A percentile compares a stretch with the other conserved stretches of the same genome.
phyloP scores from a whole-genome alignment of 1,140 invertebrate genomes.

The Halictus rubicundus region DNA sequence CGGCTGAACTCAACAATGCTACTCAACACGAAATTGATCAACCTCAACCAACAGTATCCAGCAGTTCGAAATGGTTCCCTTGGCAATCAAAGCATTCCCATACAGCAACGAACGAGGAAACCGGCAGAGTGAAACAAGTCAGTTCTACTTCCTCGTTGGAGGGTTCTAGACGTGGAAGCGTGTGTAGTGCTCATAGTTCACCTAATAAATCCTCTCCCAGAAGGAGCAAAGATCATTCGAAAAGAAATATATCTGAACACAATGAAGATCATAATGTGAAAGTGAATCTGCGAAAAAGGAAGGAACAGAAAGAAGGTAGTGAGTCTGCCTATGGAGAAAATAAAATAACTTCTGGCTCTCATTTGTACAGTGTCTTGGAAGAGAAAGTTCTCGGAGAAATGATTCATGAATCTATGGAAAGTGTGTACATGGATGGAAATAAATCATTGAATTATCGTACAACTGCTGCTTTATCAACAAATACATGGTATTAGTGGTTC shows the following conservation, averaged over 20 bases:
- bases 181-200: constrained; percentile 68
- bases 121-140: constrained; percentile 54
- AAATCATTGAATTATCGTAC: constrained; percentile 61
- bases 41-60: constrained; percentile 48
- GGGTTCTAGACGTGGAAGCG: constrained; percentile 73
- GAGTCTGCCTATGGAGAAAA: constrained; percentile 69
- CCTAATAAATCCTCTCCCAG: constrained; percentile 74
- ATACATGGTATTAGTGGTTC: constrained; percentile 62
- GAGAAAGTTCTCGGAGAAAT: constrained; percentile 76
- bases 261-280: constrained; percentile 40
- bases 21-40: constrained; percentile 63
- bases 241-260: constrained; percentile 53
- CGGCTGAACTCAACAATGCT: constrained; percentile 69
- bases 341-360: constrained; percentile 71
- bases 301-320: constrained; percentile 64
- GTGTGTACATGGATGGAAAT: constrained; percentile 59
- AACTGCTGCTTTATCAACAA: constrained; percentile 58
- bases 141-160: constrained; percentile 68
- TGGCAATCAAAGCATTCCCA: constrained; percentile 75
- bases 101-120: constrained; percentile 73
- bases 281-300: constrained; percentile 58
- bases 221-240: constrained; percentile 64
- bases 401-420: constrained; percentile 61
- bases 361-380: constrained; percentile 77
- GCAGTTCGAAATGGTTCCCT: constrained; percentile 67